Conservation (phyloP, 2,888 invertebrate genomes). For the Campopleginae sp. region DNA sequence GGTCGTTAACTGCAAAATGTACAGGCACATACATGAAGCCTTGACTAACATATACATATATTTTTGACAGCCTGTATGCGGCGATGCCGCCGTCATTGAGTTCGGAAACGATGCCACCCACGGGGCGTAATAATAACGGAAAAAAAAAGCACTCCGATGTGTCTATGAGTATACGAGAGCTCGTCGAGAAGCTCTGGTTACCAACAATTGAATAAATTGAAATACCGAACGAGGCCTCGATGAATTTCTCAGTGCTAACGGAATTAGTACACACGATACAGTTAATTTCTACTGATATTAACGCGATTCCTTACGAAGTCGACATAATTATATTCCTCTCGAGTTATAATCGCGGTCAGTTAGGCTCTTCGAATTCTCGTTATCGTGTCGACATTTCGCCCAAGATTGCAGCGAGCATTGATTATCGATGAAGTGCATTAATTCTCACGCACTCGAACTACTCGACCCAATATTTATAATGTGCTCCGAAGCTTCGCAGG, state of each 20-base stretch:
- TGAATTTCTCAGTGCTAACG: not conserved
- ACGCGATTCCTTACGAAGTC: slow-evolving; percentile 9
- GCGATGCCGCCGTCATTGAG: slow-evolving; percentile 36
- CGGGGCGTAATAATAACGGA: slow-evolving; percentile 13
- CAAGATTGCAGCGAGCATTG: not conserved
- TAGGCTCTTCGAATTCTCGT: not conserved
- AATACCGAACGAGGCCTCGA: not conserved
- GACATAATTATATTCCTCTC: not conserved
- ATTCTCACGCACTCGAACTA: not conserved
- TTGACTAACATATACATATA: slow-evolving; percentile 2
- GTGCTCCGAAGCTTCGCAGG: not conserved
- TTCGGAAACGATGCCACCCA: slow-evolving; percentile 23
- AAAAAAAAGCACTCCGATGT: not conserved
- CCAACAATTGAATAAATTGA: not conserved
- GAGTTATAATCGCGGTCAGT: not conserved
- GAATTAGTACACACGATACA: not conserved
- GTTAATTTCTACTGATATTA: not conserved
- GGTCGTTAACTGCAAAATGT: slow-evolving; percentile 74
- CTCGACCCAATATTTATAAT: not conserved
- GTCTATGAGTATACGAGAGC: not conserved
- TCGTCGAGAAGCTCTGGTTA: not conserved
- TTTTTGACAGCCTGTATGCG: slow-evolving; percentile 32
- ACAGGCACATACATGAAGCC: slow-evolving; percentile 50
- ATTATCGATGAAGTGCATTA: not conserved
- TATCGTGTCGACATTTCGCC: not conserved